Evolutionary conservation across 2,113 vertebrate genomes (phyloP).

Genomic region (Gulo gulo): DNA sequence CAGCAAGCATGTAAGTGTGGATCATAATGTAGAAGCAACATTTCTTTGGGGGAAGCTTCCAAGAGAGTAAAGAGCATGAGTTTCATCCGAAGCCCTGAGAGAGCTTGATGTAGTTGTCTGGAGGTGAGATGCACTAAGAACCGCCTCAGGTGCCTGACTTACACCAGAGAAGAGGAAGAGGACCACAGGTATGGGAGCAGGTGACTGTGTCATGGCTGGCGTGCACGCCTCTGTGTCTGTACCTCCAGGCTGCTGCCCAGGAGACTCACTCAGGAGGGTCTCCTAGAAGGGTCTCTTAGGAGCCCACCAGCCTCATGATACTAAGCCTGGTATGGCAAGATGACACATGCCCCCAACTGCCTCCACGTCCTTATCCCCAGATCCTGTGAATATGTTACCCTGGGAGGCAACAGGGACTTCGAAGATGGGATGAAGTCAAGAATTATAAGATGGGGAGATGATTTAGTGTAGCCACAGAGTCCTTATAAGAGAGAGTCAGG

Average conservation of each 20-base stretch:
- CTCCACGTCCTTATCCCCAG: no score
- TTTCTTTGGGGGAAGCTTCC: background rate
- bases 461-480: background rate
- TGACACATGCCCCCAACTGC: no score
- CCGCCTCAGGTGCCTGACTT: no score
- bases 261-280: background rate
- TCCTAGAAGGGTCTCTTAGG: background rate
- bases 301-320: background rate
- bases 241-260: no score
- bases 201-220: accelerated
- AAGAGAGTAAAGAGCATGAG: background rate
- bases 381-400: background rate
- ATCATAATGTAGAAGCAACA: background rate
- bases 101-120: background rate
- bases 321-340: background rate
- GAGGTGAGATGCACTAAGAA: background rate
- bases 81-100: background rate
- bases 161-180: background rate
- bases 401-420: background rate
- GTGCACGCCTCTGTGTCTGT: background rate
- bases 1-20: background rate
- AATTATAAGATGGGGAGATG: background rate
- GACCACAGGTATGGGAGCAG: no score
- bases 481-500: background rate
- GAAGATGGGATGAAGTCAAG: background rate